Conservation (phyloP, 1,140 invertebrate species). For the Calliopsis andreniformis region DNA sequence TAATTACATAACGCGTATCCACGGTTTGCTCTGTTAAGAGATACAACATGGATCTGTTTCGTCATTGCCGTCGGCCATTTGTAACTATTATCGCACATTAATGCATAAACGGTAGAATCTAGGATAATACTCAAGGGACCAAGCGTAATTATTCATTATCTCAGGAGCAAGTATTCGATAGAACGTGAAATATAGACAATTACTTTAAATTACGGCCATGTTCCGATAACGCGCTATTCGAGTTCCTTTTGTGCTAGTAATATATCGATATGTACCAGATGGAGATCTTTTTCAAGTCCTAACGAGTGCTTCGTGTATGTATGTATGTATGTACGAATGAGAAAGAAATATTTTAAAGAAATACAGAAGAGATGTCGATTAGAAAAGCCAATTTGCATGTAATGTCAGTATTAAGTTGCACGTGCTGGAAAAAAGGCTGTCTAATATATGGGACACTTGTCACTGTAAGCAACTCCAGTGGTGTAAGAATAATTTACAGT, state of each 20-base stretch:
- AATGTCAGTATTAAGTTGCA: background rate
- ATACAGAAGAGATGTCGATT: too few relatives aligned
- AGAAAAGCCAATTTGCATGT: conserved; percentile 28
- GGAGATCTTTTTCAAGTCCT: background rate
- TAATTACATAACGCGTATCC: conserved; percentile 13
- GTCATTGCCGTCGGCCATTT: conserved; percentile 28
- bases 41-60: conserved; percentile 15
- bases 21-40: conserved; percentile 14
- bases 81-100: conserved; percentile 40
- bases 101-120: conserved; percentile 30
- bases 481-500: too few relatives aligned
- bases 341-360: background rate
- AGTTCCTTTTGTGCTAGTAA: conserved; percentile 28
- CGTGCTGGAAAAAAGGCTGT: too few relatives aligned
- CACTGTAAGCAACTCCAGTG: too few relatives aligned
- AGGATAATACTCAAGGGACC: conserved; percentile 31
- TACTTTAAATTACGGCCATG: conserved; percentile 47
- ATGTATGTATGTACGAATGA: background rate
- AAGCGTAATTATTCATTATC: conserved; percentile 49
- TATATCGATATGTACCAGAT: conserved; percentile 16
- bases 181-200: conserved; percentile 40
- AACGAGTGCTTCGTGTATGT: background rate
- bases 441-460: too few relatives aligned
- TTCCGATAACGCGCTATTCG: conserved; percentile 32
- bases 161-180: conserved; percentile 33